phyloP scores from a whole-genome alignment of 2,113 vertebrate genomes.

The Mastomys natalensis region DNA sequence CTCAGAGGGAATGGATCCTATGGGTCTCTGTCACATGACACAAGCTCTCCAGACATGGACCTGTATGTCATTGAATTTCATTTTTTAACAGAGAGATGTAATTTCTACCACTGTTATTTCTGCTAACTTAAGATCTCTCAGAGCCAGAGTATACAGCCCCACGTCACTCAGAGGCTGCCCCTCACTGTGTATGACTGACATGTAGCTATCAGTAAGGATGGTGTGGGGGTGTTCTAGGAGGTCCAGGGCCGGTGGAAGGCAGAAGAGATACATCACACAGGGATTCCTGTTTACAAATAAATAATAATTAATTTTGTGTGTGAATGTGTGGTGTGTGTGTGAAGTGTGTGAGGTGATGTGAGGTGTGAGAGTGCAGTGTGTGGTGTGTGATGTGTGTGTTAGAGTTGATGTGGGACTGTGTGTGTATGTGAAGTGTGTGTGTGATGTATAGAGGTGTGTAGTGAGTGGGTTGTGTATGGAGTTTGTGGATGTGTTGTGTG shows the following conservation, averaged over 20 bases:
- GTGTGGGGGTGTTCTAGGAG: not conserved
- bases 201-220: not conserved
- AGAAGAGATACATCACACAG: not conserved
- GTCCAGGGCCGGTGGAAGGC: not conserved
- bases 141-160: not conserved
- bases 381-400: not conserved
- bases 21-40: not conserved
- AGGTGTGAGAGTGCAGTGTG: not conserved
- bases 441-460: too few species aligned
- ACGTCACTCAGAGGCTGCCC: not conserved
- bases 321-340: not conserved
- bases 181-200: rapidly evolving
- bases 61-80: not conserved
- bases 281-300: not conserved
- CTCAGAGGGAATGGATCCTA: not conserved
- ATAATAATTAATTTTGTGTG: not conserved
- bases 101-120: not conserved
- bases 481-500: too few species aligned
- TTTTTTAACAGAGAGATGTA: not conserved
- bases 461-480: too few species aligned
- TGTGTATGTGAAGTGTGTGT: too few species aligned
- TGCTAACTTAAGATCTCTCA: not conserved
- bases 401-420: too few species aligned
- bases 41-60: too few species aligned
- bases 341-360: too few species aligned